Base-by-base conservation (phyloP, 1,140 invertebrate genomes). In the Euborellia annulipes region DNA sequence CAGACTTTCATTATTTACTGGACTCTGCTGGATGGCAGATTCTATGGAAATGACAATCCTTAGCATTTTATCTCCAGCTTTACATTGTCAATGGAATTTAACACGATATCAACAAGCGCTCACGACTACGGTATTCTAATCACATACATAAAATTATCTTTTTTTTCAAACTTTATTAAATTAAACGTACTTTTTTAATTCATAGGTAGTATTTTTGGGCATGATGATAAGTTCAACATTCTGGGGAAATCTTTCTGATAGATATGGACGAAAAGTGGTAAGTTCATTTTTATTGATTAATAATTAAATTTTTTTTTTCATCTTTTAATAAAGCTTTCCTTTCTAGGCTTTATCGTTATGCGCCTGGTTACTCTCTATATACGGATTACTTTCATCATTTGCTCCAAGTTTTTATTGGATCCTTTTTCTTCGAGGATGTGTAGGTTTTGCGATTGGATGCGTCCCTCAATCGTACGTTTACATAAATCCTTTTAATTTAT, bases 21-120 rank as follows among this genome's bases (percentile, higher is more conserved):
- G 85, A 1, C 64, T 90, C 3, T 89, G 85, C 58, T 87, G 91
- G 90, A 95, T 94, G 90, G 86, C 91, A 21, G 92, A 97, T 64
- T 91, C 88, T 34, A 95, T 96, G 91, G 92, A 96, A 70, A 95
- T 96, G 84, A 95, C 92, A 59, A 92, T 96, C 57, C 66, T 97
- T 6, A 88, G 86, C 53, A 93, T 96, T 52, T 62, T 96, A 13
- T 88, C 86, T 38, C 90, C 91, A 38, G 86, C 90, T 0, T 64
- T 96, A 16, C 86, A 90, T 60, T 96, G 91, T 65, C 82, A 88
- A 63, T 96, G 91, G 91, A 78, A 83, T 56, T 84, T 96, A 51
- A 75, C 79, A 50, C 76, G 82, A 65, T 88, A 76, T 61, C 71
- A 79, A 54, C 74, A 83, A 63, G 81, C 81, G 27, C 60, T 82